Evolutionary conservation across 1,140 invertebrate genomes (phyloP).

Genomic region (Hetaerina americana): DNA sequence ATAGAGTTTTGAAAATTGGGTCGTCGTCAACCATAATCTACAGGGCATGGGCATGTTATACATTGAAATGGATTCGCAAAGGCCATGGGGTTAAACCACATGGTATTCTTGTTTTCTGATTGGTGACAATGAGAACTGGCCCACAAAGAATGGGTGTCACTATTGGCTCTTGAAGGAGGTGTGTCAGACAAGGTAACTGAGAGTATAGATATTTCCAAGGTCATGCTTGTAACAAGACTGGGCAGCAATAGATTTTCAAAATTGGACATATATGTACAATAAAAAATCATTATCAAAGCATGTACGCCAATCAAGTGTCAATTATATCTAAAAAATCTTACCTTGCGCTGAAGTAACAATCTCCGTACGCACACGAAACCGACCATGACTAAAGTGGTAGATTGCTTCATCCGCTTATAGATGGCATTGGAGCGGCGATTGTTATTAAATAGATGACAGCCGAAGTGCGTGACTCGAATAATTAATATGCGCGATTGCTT

Average conservation of each 20-base stretch:
- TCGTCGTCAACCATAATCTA: no score
- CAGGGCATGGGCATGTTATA: no score
- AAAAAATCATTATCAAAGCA: background rate
- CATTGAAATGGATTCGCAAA: background rate
- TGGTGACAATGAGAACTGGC: background rate
- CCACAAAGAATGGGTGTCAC: background rate
- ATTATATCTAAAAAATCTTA: background rate
- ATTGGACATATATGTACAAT: background rate
- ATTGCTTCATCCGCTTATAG: background rate
- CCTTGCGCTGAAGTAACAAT: background rate
- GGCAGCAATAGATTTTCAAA: background rate
- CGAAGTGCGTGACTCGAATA: no score
- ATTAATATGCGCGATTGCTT: no score
- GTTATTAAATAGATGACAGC: background rate
- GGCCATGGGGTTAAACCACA: background rate
- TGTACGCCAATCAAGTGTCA: no score
- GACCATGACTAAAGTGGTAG: background rate
- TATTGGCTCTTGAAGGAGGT: background rate
- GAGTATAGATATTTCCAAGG: background rate
- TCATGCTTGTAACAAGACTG: background rate
- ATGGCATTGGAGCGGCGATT: background rate
- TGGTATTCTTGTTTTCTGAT: background rate
- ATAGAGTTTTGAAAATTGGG: no score
- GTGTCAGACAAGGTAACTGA: background rate
- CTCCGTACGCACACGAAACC: background rate